A percentile compares a stretch with the other conserved stretches of the same genome.
These are phyloP conservation scores for Setipinna tenuifilis DNA, from an alignment of 2,797 vertebrate species.

Conservation along the genomic window DNA sequence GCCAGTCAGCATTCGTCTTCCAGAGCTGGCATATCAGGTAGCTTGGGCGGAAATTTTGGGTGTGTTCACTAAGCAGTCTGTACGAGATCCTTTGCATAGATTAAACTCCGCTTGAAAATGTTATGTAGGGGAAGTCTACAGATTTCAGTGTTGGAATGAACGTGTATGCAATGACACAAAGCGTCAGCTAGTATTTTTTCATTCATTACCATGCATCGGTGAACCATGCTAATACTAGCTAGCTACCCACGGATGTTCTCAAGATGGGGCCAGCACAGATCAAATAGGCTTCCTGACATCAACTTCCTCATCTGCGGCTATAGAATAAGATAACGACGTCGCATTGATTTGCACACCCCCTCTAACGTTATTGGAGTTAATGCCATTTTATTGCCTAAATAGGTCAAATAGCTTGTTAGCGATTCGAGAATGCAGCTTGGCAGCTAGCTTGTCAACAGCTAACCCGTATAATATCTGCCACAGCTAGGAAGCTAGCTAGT, in stretches of 20 bases:
- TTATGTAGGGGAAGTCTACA: neutral
- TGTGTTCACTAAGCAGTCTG: slow-evolving; percentile 38
- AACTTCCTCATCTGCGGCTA: slow-evolving; percentile 5
- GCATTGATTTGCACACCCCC: neutral
- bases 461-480: slow-evolving; percentile 60
- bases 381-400: neutral
- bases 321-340: neutral
- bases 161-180: slow-evolving; percentile 5
- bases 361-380: neutral
- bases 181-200: slow-evolving; percentile 21
- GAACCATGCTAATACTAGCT: slow-evolving; percentile 7
- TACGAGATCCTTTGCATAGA: slow-evolving; percentile 28
- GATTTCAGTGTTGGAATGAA: neutral
- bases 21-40: slow-evolving; percentile 30
- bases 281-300: neutral
- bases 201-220: slow-evolving; percentile 23
- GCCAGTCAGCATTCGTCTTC: slow-evolving; percentile 17
- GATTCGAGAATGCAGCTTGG: slow-evolving; percentile 30
- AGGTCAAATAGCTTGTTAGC: slow-evolving; percentile 24
- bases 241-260: slow-evolving; percentile 12
- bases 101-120: neutral
- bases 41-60: slow-evolving; percentile 20
- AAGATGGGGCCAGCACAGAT: slow-evolving; percentile 9
- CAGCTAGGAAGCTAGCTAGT: slow-evolving; percentile 43
- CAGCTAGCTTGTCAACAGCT: slow-evolving; percentile 52